Conservation (phyloP, 2,888 invertebrate genomes). For the Ophraella communa region DNA sequence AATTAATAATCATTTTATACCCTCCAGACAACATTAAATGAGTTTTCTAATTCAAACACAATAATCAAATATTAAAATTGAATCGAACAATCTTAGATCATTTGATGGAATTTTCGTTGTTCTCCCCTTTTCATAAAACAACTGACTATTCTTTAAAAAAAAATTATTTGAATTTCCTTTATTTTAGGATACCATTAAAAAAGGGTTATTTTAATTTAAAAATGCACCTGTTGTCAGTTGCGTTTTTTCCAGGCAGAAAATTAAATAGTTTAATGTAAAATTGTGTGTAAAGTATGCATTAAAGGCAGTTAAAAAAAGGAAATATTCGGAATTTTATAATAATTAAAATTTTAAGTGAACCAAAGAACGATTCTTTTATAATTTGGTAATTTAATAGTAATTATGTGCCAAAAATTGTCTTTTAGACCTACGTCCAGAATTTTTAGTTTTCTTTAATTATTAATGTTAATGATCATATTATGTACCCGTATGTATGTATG, state of each 20-base stretch:
- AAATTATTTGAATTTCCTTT: neutral
- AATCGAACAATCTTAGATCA: slow-evolving; percentile 32
- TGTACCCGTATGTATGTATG: too few species aligned
- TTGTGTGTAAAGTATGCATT: too few species aligned
- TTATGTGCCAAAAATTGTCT: too few species aligned
- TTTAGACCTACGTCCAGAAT: too few species aligned
- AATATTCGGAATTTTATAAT: too few species aligned
- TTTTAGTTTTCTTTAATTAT: too few species aligned
- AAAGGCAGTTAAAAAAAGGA: too few species aligned
- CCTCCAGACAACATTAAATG: slow-evolving; percentile 35
- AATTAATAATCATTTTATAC: slow-evolving; percentile 43
- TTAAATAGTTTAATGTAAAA: neutral
- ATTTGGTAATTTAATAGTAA: too few species aligned
- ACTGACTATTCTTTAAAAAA: neutral
- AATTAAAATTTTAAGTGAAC: too few species aligned
- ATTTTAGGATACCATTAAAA: neutral
- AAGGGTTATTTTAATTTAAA: neutral
- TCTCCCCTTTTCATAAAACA: neutral
- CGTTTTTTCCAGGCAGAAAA: neutral
- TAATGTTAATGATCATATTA: too few species aligned
- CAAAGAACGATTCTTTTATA: too few species aligned
- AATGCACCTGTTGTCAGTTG: neutral
- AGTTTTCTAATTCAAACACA: slow-evolving; percentile 42
- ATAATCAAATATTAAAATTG: slow-evolving; percentile 39
- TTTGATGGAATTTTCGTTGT: slow-evolving; percentile 5